phyloP scores from a whole-genome alignment of 2,888 invertebrate genomes.

The Melitaea athalia region DNA sequence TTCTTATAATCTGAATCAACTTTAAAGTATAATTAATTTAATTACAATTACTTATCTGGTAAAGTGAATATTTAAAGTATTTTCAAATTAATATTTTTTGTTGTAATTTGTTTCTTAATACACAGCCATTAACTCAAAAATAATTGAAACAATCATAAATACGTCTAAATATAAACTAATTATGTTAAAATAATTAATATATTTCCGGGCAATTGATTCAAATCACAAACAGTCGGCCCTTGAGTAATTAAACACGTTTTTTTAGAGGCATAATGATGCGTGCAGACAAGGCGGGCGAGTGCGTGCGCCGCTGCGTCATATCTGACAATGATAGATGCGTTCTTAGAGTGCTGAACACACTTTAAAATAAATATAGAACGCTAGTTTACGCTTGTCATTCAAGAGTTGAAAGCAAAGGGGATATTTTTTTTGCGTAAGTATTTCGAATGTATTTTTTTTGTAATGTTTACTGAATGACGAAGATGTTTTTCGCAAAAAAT shows the following conservation, averaged over 20 bases:
- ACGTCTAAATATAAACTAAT: neutral
- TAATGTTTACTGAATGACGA: neutral
- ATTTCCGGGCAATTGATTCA: slow-evolving; percentile 9
- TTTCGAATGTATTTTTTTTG: slow-evolving; percentile 5
- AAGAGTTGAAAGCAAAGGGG: slow-evolving; percentile 16
- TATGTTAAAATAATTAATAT: slow-evolving; percentile 15
- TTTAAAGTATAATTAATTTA: too few species aligned
- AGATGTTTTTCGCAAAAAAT: neutral
- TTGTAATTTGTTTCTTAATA: too few species aligned
- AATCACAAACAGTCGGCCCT: slow-evolving; percentile 10
- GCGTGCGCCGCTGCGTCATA: slow-evolving; percentile 13
- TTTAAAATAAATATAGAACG: slow-evolving; percentile 31
- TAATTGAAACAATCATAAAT: neutral
- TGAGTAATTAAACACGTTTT: slow-evolving; percentile 21
- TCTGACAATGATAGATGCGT: slow-evolving; percentile 28
- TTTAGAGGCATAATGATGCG: slow-evolving; percentile 14
- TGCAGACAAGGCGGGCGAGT: slow-evolving; percentile 12
- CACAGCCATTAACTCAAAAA: too few species aligned
- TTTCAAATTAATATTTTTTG: too few species aligned
- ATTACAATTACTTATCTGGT: too few species aligned
- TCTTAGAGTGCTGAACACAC: slow-evolving; percentile 12
- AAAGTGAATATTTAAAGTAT: too few species aligned
- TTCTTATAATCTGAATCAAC: too few species aligned
- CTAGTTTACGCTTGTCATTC: slow-evolving; percentile 29
- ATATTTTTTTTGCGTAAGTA: slow-evolving; percentile 13